Conservation (phyloP, 2,113 vertebrate species). For the Clarias gariepinus region DNA sequence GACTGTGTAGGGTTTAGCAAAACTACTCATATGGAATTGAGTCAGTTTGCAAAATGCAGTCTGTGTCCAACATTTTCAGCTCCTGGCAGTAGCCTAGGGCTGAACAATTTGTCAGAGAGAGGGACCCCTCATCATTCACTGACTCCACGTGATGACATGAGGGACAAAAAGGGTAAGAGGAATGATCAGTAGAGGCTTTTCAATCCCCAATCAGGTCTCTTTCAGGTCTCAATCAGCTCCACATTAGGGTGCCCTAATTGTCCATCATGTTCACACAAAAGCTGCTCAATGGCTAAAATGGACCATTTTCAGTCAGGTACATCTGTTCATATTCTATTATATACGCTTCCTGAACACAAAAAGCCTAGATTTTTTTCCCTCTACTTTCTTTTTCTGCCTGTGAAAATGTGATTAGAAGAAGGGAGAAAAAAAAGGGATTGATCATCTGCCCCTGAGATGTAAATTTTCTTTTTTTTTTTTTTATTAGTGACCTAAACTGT, state of each 20-base stretch:
- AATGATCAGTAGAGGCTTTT: conserved; percentile 31
- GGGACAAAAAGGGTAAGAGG: neutral
- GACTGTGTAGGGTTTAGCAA: neutral
- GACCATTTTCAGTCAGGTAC: conserved; percentile 29
- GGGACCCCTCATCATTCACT: neutral
- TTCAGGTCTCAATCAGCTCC: conserved; percentile 50
- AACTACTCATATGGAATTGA: neutral
- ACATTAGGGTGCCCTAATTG: conserved; percentile 48
- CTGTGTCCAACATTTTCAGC: neutral
- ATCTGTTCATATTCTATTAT: conserved; percentile 38
- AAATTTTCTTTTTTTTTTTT: conserved; percentile 22
- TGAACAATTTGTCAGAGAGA: neutral
- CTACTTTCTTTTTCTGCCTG: neutral
- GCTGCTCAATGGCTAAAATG: conserved; percentile 34
- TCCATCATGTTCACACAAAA: conserved; percentile 47
- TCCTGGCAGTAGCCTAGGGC: neutral
- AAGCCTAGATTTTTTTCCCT: neutral
- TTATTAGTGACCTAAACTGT: conserved; percentile 15
- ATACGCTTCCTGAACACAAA: conserved; percentile 16
- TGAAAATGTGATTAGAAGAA: conserved; percentile 17
- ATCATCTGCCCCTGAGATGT: conserved; percentile 25
- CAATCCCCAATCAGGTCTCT: conserved; percentile 46
- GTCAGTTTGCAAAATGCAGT: neutral
- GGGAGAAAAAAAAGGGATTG: neutral
- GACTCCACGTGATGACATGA: neutral